Percentiles rank a stretch among this genome's conserved stretches.
These are phyloP conservation scores for Hetaerina titia DNA, from an alignment of 2,888 invertebrate species.

Conservation along the genomic window DNA sequence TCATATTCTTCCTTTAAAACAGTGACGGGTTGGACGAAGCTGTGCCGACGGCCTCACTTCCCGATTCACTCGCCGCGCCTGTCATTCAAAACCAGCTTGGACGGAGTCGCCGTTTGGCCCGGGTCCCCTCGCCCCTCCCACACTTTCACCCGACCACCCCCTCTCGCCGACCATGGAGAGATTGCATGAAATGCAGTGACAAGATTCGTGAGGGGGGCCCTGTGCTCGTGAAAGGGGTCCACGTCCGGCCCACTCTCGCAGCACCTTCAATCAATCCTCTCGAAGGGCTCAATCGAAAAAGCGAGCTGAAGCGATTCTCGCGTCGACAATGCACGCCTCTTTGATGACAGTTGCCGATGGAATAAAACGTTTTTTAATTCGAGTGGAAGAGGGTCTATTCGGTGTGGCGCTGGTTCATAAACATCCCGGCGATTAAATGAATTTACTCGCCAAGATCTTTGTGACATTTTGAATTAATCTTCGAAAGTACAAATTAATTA, in stretches of 20 bases:
- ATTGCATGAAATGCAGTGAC: slow-evolving; percentile 8
- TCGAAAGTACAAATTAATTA: neutral
- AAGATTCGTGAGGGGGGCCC: neutral
- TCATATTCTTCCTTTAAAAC: slow-evolving; percentile 30
- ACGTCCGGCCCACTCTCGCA: neutral
- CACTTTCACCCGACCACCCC: neutral
- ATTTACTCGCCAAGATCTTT: neutral
- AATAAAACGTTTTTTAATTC: neutral
- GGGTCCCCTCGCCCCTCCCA: neutral
- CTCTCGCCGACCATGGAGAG: neutral
- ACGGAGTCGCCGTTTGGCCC: neutral
- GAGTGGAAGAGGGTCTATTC: neutral
- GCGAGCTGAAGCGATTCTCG: neutral
- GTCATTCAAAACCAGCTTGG: slow-evolving; percentile 42
- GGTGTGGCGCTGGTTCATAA: neutral
- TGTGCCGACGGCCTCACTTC: slow-evolving; percentile 37
- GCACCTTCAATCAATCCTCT: neutral
- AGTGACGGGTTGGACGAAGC: slow-evolving; percentile 23
- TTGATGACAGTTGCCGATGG: neutral
- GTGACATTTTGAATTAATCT: neutral
- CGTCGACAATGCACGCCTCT: neutral
- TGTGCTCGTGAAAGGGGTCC: neutral
- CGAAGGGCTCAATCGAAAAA: neutral
- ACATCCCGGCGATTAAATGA: neutral
- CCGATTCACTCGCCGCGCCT: slow-evolving; percentile 34